Percentiles rank a stretch among this genome's conserved stretches.
These are phyloP conservation scores for Drosophila colorata DNA, from an alignment of 2,888 invertebrate species.

Conservation along the genomic window DNA sequence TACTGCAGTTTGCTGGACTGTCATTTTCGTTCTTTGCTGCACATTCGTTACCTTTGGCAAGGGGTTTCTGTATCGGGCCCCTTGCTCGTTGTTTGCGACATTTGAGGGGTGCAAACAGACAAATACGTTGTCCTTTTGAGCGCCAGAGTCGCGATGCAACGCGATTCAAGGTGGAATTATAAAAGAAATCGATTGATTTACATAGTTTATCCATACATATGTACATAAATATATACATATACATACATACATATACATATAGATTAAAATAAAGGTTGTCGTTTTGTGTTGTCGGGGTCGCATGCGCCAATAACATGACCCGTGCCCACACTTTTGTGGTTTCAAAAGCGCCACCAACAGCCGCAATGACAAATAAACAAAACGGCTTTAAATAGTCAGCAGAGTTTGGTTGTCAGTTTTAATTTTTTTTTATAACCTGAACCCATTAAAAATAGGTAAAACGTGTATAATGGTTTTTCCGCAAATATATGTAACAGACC, in stretches of 20 bases:
- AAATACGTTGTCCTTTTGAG: slow-evolving; percentile 43
- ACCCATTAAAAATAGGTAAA: too few relatives aligned
- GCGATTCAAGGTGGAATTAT: slow-evolving; percentile 42
- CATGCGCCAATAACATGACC: slow-evolving; percentile 44
- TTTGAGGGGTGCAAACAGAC: slow-evolving; percentile 50
- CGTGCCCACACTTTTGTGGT: slow-evolving; percentile 60
- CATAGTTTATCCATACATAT: slow-evolving; percentile 10
- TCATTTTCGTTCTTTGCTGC: slow-evolving; percentile 26
- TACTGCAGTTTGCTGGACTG: slow-evolving; percentile 31
- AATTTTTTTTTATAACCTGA: background rate
- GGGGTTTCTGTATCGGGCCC: slow-evolving; percentile 35
- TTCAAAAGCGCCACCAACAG: slow-evolving; percentile 41
- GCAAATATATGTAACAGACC: too few relatives aligned
- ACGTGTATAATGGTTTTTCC: too few relatives aligned
- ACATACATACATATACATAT: background rate
- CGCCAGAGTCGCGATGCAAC: slow-evolving; percentile 6
- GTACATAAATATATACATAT: background rate
- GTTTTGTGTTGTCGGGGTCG: slow-evolving; percentile 24
- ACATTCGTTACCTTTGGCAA: slow-evolving; percentile 8
- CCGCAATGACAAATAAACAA: slow-evolving; percentile 10
- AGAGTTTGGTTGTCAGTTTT: slow-evolving; percentile 16
- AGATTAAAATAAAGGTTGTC: slow-evolving; percentile 12
- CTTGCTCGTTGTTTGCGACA: slow-evolving; percentile 38
- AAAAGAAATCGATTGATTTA: slow-evolving; percentile 66
- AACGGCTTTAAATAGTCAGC: slow-evolving; percentile 14